Percentiles rank a stretch among this genome's conserved stretches.
phyloP scores from a whole-genome alignment of 1,140 invertebrate genomes.

The Andrena cerasifolii region DNA sequence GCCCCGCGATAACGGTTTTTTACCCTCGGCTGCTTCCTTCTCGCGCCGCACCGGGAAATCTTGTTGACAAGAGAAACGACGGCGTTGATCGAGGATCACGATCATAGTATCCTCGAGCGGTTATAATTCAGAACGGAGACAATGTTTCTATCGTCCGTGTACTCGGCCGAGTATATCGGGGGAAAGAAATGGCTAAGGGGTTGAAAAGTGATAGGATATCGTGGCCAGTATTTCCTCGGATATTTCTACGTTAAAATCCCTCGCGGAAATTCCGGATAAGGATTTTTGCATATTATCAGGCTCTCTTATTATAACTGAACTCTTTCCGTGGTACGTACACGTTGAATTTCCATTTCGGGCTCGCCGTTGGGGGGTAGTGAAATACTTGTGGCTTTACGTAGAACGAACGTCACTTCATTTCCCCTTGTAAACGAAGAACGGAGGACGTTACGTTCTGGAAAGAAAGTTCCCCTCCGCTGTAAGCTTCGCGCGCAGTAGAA shows the following conservation, averaged over 20 bases:
- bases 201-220: too few species aligned
- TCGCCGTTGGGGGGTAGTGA: too few species aligned
- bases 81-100: background rate
- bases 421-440: background rate
- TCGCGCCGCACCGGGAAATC: background rate
- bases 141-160: too few species aligned
- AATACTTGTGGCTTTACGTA: too few species aligned
- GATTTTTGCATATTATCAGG: background rate
- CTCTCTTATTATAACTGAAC: background rate
- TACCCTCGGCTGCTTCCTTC: too few species aligned
- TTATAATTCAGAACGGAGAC: background rate
- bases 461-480: background rate
- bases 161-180: too few species aligned
- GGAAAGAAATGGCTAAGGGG: too few species aligned
- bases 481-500: background rate
- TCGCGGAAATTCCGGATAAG: background rate
- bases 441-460: background rate
- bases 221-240: background rate
- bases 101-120: background rate
- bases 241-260: background rate
- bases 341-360: too few species aligned
- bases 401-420: too few species aligned
- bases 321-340: background rate
- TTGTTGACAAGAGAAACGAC: background rate
- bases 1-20: conserved; percentile 1